phyloP scores from a whole-genome alignment of 2,797 vertebrate genomes.

The Nasua narica region DNA sequence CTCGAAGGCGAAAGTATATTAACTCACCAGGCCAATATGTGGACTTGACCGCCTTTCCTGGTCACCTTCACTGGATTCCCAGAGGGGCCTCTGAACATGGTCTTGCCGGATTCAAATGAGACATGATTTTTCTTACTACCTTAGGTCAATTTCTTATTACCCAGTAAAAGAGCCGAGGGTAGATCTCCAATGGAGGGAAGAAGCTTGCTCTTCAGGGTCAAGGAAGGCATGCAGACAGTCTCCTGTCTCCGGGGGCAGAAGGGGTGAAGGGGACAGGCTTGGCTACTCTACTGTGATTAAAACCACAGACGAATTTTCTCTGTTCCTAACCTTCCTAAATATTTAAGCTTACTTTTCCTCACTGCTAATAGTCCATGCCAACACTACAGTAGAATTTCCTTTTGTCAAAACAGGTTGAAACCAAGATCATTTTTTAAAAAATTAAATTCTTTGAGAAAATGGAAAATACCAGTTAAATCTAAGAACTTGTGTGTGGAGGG shows the following conservation, averaged over 20 bases:
- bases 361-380: neutral
- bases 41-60: neutral
- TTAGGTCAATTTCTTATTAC: neutral
- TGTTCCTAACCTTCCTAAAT: neutral
- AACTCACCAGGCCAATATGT: neutral
- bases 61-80: neutral
- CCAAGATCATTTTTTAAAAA: neutral
- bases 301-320: neutral
- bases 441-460: slow-evolving; percentile 6
- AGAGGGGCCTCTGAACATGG: neutral
- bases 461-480: neutral
- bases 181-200: neutral
- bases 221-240: neutral
- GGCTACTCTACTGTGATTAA: neutral
- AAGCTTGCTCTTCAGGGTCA: neutral
- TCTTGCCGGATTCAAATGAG: neutral
- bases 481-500: neutral
- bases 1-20: neutral
- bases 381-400: neutral
- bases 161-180: neutral
- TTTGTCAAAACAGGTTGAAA: neutral
- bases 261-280: neutral
- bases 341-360: neutral
- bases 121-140: neutral
- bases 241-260: neutral